Base-by-base conservation (phyloP, 2,113 vertebrate genomes). In the Oncorhynchus nerka region DNA sequence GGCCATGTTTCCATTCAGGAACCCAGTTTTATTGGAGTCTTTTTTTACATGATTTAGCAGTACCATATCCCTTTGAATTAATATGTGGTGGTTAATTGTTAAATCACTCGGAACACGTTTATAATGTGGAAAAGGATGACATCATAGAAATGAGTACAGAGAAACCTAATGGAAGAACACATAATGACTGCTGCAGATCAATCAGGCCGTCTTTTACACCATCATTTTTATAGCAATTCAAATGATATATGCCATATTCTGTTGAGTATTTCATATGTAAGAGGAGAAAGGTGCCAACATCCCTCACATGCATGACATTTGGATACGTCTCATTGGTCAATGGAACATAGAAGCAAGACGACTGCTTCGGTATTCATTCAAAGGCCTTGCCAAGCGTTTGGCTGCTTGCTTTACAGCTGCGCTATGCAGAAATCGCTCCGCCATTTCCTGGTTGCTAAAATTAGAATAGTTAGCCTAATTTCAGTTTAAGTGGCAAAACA, bases 241-340 rank as follows among this genome's bases (percentile, higher is more conserved):
- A 84, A 81, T 76, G 81, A 82, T 71, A 79, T 86, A 68, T 87
- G 80, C 83, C 70, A 78, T 86, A 68, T 87, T 80, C 76, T 91
- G 90, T 91, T 91, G 89, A 90, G 84, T 89, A 88, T 90, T 92
- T 92, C 87, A 91, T 84, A 88, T 89, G 89, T 81, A 85, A 84
- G 86, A 88, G 90, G 88, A 80, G 91, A 92, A 92, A 81, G 82
- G 88, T 91, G 91, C 91, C 89, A 90, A 86, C 88, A 86, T 91
- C 88, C 90, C 88, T 88, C 90, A 89, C 89, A 89, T 77, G 75
- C 82, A 67, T 88, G 88, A 89, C 89, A 90, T 88, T 80, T 59
- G 79, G 87, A 87, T 86, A 65, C 81, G 76, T 82, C 83, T 90
- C 77, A 84, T 61, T 75, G 70, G 84, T 86, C 69, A 71, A 19